Percentiles rank a stretch among this genome's conserved stretches.
Evolutionary conservation across 2,797 vertebrate genomes (phyloP).

Genomic region (Tragelaphus oryx): DNA sequence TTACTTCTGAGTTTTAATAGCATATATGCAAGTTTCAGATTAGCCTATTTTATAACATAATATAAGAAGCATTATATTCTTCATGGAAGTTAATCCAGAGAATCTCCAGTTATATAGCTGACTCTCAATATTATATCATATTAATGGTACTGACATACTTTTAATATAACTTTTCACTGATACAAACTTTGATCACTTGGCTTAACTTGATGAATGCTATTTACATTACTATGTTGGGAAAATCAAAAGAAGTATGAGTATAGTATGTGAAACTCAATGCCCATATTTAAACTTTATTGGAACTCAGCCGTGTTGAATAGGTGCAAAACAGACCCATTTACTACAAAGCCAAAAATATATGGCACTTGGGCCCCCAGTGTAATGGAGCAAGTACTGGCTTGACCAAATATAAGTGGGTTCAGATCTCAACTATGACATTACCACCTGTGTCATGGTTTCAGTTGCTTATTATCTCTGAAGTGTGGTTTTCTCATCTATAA

Average conservation of each 20-base stretch:
- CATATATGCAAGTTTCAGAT: background rate
- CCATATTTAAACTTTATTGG: background rate
- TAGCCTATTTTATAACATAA: background rate
- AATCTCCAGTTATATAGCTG: background rate
- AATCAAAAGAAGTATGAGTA: background rate
- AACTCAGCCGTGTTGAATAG: background rate
- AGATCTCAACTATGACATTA: background rate
- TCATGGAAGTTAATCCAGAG: background rate
- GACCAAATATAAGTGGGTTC: background rate
- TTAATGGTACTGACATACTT: background rate
- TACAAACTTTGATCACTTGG: background rate
- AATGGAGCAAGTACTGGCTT: background rate
- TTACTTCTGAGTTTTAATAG: background rate
- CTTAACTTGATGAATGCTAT: background rate
- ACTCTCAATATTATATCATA: background rate
- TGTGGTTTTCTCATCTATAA: background rate
- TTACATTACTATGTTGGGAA: background rate
- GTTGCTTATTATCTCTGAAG: background rate
- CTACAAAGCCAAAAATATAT: background rate
- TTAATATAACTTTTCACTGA: background rate
- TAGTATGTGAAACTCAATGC: background rate
- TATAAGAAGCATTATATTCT: background rate
- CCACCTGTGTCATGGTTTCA: background rate
- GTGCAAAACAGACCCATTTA: background rate
- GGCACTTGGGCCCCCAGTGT: background rate